These are phyloP conservation scores for Alca torda DNA, from an alignment of 2,797 vertebrate species.

Conservation along the genomic window DNA sequence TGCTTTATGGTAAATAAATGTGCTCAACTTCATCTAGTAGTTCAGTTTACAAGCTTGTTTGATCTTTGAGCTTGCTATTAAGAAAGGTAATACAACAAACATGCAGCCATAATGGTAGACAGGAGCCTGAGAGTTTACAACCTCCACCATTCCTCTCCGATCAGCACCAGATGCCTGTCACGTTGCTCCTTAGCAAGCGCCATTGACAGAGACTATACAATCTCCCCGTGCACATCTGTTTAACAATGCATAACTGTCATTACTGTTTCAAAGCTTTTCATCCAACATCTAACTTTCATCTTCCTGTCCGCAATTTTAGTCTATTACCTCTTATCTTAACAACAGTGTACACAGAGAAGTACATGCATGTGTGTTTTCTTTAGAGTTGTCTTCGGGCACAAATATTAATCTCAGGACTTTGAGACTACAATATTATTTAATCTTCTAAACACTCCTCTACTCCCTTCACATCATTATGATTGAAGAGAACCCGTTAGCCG, in stretches of 20 bases:
- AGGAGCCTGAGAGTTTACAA: neutral
- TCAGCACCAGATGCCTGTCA: neutral
- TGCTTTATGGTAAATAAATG: conserved; percentile 6
- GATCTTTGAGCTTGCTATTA: neutral
- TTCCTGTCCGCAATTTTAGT: neutral
- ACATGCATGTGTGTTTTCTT: rapidly evolving
- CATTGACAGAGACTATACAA: neutral
- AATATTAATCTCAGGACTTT: neutral
- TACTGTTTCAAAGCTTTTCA: neutral
- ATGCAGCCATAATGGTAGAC: neutral
- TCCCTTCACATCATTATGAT: neutral
- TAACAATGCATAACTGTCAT: neutral
- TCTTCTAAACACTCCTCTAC: neutral
- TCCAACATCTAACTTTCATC: neutral
- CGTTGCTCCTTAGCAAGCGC: neutral
- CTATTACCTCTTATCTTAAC: neutral
- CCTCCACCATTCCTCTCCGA: rapidly evolving
- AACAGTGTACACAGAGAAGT: neutral
- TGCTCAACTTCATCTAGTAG: neutral
- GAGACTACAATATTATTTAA: neutral
- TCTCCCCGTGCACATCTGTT: neutral
- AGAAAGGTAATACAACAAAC: neutral
- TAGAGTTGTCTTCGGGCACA: neutral
- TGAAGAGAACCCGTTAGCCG: neutral
- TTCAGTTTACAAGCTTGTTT: neutral